These are phyloP conservation scores for Euplagia quadripunctaria DNA, from an alignment of 2,888 invertebrate species.

Conservation along the genomic window DNA sequence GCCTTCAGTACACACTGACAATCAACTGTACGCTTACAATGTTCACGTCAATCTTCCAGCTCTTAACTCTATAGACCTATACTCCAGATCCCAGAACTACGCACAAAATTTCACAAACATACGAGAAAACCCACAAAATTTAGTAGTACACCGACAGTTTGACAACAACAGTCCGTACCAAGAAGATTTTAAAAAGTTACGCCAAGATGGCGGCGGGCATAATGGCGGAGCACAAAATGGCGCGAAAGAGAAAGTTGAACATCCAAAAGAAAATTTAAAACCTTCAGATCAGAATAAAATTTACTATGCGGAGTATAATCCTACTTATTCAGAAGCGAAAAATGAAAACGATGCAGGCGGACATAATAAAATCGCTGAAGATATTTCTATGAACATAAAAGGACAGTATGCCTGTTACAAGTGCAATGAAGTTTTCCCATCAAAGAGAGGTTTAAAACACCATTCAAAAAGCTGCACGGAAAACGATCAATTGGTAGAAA, in stretches of 20 bases:
- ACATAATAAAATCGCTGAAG: constrained; percentile 66
- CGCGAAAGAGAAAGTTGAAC: constrained; percentile 65
- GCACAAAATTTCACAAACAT: constrained; percentile 66
- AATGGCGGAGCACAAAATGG: constrained; percentile 49
- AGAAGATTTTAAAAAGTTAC: constrained; percentile 72
- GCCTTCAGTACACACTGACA: constrained; percentile 58
- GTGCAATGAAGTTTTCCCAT: constrained; percentile 75
- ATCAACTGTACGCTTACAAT: constrained; percentile 71
- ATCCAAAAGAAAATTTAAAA: constrained; percentile 79
- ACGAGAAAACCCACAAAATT: constrained; percentile 79
- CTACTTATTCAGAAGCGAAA: constrained; percentile 46
- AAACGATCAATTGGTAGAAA: constrained; percentile 60
- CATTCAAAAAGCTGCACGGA: constrained; percentile 71
- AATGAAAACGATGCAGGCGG: constrained; percentile 60
- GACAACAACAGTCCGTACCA: constrained; percentile 71
- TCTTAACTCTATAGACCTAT: constrained; percentile 67
- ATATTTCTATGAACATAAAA: constrained; percentile 72
- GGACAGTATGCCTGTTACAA: constrained; percentile 79
- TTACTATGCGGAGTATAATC: constrained; percentile 60
- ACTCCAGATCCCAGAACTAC: constrained; percentile 70
- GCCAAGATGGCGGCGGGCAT: constrained; percentile 59
- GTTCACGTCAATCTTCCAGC: constrained; percentile 68
- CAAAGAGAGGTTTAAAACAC: constrained; percentile 76
- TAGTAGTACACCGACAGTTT: constrained; percentile 76
- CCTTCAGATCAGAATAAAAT: constrained; percentile 76